Base-by-base conservation (phyloP, 2,888 invertebrate species). In the Uropetala carovei region DNA sequence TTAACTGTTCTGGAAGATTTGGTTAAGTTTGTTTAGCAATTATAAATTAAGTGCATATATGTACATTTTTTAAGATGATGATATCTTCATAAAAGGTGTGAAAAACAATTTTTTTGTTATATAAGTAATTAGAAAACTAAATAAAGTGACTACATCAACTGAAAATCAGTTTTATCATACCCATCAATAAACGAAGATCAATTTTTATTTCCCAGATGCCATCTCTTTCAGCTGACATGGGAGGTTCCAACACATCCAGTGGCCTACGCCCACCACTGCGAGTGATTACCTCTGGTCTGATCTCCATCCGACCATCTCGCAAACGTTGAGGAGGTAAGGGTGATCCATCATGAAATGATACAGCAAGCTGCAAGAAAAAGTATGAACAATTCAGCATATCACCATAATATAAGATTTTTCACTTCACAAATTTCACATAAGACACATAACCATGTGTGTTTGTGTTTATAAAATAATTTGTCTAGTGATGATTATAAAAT, bases 271-370 rank as follows among this genome's bases (percentile, higher is more conserved):
- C 97, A 0, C 97, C 97, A 93, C 95, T 95, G 91, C 96, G 95
- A 94, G 96, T 96, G 91, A 96, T 96, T 3, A 97, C 96, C 93
- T 95, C 96, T 68, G 97, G 96, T 18, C 95, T 95, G 18, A 98
- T 96, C 93, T 97, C 96, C 95, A 98, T 96, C 0, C 96, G 94
- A 85, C 98, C 97, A 91, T 96, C 96, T 0, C 95, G 94, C 81
- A 98, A 95, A 92, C 97, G 96, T 94, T 97, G 96, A 4, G 95
- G 93, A 43, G 97, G 96, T 43, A 99, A 95, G 0, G 97, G 97
- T 0, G 99, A 98, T 1, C 98, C 98, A 95, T 99, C 99, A 94
- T 98, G 98, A 95, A 98, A 98, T 2, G 98, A 98, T 0, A 98
- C 98, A 14, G 98, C 97, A 94, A 99, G 96, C 97, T 98, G 95